Percentiles rank a stretch among this genome's conserved stretches.
phyloP scores from a whole-genome alignment of 2,797 vertebrate genomes.

The Morus bassanus region DNA sequence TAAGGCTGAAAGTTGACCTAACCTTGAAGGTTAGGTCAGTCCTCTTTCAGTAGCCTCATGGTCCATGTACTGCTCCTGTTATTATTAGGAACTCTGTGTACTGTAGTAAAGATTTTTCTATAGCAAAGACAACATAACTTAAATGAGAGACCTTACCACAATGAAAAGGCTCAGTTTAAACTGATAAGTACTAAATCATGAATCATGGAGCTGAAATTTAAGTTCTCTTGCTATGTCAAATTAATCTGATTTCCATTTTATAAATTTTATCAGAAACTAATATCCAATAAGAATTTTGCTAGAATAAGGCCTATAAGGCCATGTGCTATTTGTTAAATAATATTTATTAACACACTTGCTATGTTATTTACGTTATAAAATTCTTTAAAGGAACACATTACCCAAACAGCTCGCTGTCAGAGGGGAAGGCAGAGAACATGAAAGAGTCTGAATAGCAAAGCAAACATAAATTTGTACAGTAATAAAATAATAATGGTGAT shows the following conservation, averaged over 20 bases:
- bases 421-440: not conserved
- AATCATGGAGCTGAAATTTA: not conserved
- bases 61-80: not conserved
- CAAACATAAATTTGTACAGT: not conserved
- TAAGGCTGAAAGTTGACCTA: not conserved
- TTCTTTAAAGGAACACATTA: not conserved
- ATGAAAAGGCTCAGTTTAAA: not conserved
- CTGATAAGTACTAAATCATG: rapidly evolving
- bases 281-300: not conserved
- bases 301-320: not conserved
- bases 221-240: not conserved
- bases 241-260: not conserved
- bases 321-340: not conserved
- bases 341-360: too few relatives aligned
- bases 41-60: not conserved
- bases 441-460: not conserved
- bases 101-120: not conserved
- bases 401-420: not conserved
- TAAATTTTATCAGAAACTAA: not conserved
- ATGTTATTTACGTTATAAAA: not conserved
- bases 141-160: not conserved
- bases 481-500: not conserved
- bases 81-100: not conserved
- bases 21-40: not conserved
- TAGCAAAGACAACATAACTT: not conserved